Base-by-base conservation (phyloP, 2,113 vertebrate species). In the Meleagris gallopavo region DNA sequence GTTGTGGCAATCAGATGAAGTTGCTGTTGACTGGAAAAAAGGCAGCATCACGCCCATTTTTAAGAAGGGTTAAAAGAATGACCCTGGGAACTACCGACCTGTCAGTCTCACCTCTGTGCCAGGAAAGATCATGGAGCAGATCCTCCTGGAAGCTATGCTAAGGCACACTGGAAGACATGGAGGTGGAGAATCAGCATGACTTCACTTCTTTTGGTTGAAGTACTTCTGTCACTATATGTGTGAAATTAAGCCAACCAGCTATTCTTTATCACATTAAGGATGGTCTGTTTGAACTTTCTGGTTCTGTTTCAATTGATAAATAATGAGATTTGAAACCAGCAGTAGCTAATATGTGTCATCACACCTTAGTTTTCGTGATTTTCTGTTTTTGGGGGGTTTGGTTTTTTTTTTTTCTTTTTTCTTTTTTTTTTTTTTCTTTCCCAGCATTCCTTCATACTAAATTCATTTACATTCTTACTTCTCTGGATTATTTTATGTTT, bases 401-500 rank as follows among this genome's bases (percentile, higher is more conserved):
- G 16, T 43, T 43, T 5, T 15, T 41, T 6, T 22, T 76, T 72
- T 50, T 78, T 0, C 69, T 14, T 27, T 38, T 40, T 3, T n/a
- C 43, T 66, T 78, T 0, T 72, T 14, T 27, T 38, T 40, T 3
- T n/a, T 52, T 66, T 45, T 48, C 5, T 5, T 13, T 40, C 11
- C 73, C 29, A 40, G n/a, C 20, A 17, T 89, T 91, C 21, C 30
- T 87, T 60, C 36, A 41, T 80, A 40, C 57, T 69, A 22, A 87
- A 73, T 92, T 87, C 7, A 13, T 69, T 71, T 93, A 15, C 15
- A 74, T 80, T 80, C 55, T 71, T 85, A 80, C 41, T 30, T 88
- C 88, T 57, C 72, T 65, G 48, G 45, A 9, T 94, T 67, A 67
- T 93, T 95, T 96, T 92, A 34, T 55, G 58, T 27, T 83, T 96